Percentiles rank a stretch among this genome's conserved stretches.
Conservation (phyloP, 2,113 vertebrate genomes). For the Eurypyga helias region DNA sequence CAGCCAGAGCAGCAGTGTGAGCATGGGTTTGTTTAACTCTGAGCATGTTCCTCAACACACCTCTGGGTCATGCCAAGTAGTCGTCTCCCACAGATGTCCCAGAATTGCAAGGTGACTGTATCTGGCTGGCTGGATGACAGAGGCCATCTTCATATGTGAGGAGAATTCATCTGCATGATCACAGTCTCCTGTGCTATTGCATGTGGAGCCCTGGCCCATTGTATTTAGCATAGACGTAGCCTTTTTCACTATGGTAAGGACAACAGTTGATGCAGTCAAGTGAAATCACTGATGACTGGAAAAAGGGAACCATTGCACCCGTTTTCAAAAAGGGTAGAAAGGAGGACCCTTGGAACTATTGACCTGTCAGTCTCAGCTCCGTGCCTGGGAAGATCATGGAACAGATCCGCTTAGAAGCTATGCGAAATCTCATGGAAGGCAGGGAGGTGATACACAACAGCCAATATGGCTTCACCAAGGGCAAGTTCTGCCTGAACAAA, state of each 20-base stretch:
- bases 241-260: background rate
- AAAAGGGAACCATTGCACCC: no score
- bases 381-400: no score
- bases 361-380: no score
- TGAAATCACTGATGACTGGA: no score
- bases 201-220: background rate
- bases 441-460: no score
- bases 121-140: background rate
- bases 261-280: no score
- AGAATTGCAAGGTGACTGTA: background rate
- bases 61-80: background rate
- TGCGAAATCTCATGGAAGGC: no score
- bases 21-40: background rate
- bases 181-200: background rate
- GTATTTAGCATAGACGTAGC: background rate
- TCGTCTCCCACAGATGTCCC: background rate
- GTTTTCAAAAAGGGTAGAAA: no score
- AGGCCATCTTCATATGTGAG: background rate
- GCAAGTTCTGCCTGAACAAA: no score
- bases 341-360: no score
- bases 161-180: background rate
- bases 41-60: background rate
- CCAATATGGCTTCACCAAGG: no score
- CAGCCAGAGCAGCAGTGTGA: background rate
- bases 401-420: no score